Evolutionary conservation across 2,113 vertebrate species (phyloP), one percentile per base, ranked within the genome.

Genomic region (Catharus minimus): DNA sequence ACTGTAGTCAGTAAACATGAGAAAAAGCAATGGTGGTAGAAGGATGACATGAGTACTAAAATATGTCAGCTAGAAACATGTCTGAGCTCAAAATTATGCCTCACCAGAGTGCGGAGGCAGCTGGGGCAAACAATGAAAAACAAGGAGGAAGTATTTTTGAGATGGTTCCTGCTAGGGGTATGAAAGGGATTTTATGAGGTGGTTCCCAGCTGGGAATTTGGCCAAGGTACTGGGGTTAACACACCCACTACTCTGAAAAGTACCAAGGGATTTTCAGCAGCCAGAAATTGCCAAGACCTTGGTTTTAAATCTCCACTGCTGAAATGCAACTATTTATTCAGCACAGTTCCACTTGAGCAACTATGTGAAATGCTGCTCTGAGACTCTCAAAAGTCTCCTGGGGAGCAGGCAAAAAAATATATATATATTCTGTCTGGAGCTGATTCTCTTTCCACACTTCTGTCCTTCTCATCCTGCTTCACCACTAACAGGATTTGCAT

Each of bases 281-380:
- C 73, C 86, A 43, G 10, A 43, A 90, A 82, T 93, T 86, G 81
- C 86, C 92, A 85, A 82, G 86, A 90, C 74, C 78, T 72, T 43
- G 50, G 82, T 67, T 88, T 93, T 94, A 93, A 95, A 93, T 93
- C 86, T 94, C 81, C 49, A 20, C 92, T 92, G 86, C 78, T 79
- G 84, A 95, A 95, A 95, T 73, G 75, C 89, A 93, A 79, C 91
- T 85, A 80, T 87, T 94, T 94, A 95, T 92, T 95, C 92, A 94
- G 89, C 26, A 11, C 81, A 47, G 89, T 95, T 95, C 92, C 81
- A 92, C 91, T 92, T 86, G 89, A 95, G 67, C 81, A 93, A 62
- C 92, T 82, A 62, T 87, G 87, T 96, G 90, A 96, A 96, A 96
- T 89, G 89, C 81, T 92, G 92, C 82, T 95, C 92, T 64, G 91